Base-by-base conservation (phyloP, 2,113 vertebrate genomes). In the Egretta garzetta region DNA sequence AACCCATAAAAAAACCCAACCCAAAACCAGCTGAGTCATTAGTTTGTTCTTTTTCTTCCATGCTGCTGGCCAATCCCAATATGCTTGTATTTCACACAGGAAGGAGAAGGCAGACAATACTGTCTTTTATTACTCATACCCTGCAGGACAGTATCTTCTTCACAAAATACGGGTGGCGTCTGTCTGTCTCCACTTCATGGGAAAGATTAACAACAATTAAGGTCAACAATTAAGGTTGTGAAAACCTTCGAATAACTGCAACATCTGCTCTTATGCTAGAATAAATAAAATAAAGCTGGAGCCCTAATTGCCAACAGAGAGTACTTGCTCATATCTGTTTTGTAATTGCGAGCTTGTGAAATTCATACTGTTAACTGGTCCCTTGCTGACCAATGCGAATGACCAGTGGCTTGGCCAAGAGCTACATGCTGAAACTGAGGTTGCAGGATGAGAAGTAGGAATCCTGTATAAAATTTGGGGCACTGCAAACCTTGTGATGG, bases 201-300 rank as follows among this genome's bases (percentile, higher is more conserved):
- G 95, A 88, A 93, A 93, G 95, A 95, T 95, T 93, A 95, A 43
- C 85, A 81, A 95, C 87, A 96, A 82, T 94, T 96, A 94, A 95
- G 66, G 93, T 93, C 93, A 94, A 88, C 80, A 93, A 90, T 96
- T 97, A 96, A 90, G 82, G 86, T 95, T 94, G 82, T 95, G 88
- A 95, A 97, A 97, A 97, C 73, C 77, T 93, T 85, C 6, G 24
- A 91, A 94, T 93, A 96, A 89, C 91, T 95, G 86, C 94, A 93
- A 80, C 93, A 92, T 95, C 93, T 95, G 94, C 81, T 95, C 49
- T 95, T 92, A 74, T 39, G 59, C 67, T 92, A 73, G 33, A 95
- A 95, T 94, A 94, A 97, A 90, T 95, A 88, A 95, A 96, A 94
- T 75, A 93, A 94, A 83, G 55, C 67, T 95, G 71, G 39, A 56